Percentiles rank a stretch among this genome's conserved stretches.
These are phyloP conservation scores for Homarus gammarus DNA, from an alignment of 2,888 invertebrate genomes.

Conservation along the genomic window DNA sequence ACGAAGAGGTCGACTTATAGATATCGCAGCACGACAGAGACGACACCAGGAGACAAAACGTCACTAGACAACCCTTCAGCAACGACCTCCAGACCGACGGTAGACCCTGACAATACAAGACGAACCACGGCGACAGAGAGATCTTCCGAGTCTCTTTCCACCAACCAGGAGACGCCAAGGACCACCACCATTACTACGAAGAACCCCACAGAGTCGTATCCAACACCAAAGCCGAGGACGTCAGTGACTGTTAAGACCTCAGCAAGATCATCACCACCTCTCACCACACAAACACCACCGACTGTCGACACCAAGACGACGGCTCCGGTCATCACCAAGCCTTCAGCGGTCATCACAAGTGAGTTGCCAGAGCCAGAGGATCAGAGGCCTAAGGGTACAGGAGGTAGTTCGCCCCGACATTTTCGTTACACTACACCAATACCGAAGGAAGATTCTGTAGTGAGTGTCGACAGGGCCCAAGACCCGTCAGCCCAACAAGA, in stretches of 20 bases:
- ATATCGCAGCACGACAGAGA: background rate
- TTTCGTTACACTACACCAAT: constrained; percentile 56
- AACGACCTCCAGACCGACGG: background rate
- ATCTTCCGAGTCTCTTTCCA: background rate
- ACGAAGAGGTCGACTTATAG: constrained; percentile 1
- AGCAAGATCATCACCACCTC: background rate
- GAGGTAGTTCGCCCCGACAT: background rate
- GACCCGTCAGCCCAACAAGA: background rate
- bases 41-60: background rate
- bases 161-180: background rate
- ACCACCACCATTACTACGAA: background rate
- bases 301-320: background rate
- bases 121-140: background rate
- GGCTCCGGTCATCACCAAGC: background rate
- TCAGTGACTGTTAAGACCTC: background rate
- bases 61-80: background rate
- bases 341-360: background rate
- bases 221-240: background rate
- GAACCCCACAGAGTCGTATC: too few relatives aligned
- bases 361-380: background rate
- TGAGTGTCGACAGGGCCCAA: background rate
- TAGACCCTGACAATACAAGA: background rate
- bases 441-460: constrained; percentile 12
- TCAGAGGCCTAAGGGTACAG: background rate
- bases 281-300: background rate